These are phyloP conservation scores for Epistrophe grossulariae DNA, from an alignment of 2,888 invertebrate genomes.

Conservation along the genomic window DNA sequence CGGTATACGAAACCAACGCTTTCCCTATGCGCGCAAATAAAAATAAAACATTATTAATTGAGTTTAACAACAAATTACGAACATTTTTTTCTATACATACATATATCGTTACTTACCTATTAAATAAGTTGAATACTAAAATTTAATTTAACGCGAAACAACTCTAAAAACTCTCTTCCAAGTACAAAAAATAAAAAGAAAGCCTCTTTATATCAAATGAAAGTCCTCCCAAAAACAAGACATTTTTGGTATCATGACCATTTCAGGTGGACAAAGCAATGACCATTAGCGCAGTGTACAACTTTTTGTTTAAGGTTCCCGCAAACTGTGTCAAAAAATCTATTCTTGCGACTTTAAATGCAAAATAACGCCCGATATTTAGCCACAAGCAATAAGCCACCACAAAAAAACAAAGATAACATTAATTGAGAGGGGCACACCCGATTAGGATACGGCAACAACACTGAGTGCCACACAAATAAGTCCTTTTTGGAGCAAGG, in stretches of 20 bases:
- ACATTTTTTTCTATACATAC: too few species aligned
- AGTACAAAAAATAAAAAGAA: too few species aligned
- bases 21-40: too few species aligned
- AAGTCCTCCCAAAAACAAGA: neutral
- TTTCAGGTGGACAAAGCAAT: neutral
- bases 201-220: neutral
- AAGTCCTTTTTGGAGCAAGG: conserved; percentile 64
- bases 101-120: too few species aligned
- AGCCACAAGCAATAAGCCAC: conserved; percentile 43
- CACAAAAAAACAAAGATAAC: conserved; percentile 31
- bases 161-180: too few species aligned
- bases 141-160: too few species aligned
- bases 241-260: neutral
- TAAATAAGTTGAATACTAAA: too few species aligned
- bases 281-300: neutral
- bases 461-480: conserved; percentile 33
- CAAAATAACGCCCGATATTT: neutral
- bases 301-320: neutral
- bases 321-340: conserved; percentile 19
- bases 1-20: too few species aligned
- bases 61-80: too few species aligned
- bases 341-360: neutral
- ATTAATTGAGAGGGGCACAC: conserved; percentile 60
- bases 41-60: too few species aligned
- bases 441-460: conserved; percentile 54